phyloP scores from a whole-genome alignment of 2,797 vertebrate genomes.

The Eleutherodactylus coqui region DNA sequence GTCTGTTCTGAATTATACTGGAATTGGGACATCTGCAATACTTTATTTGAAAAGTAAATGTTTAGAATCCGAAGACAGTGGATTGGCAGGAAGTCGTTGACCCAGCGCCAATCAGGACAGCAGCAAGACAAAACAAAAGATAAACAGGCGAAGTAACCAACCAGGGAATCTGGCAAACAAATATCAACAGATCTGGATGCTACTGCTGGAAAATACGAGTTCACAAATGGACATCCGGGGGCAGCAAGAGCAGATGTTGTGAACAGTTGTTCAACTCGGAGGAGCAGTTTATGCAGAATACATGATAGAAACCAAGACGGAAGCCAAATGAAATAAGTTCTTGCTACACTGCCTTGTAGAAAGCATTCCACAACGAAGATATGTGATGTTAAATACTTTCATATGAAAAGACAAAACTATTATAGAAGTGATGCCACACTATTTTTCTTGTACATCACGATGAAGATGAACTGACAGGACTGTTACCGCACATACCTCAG shows the following conservation, averaged over 20 bases:
- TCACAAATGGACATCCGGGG: constrained; percentile 48
- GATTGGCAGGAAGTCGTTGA: constrained; percentile 43
- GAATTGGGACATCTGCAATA: constrained; percentile 53
- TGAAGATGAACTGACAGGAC: neutral
- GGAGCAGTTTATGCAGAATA: constrained; percentile 2
- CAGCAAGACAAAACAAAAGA: constrained; percentile 58
- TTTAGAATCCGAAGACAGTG: constrained; percentile 46
- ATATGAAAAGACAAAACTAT: no score
- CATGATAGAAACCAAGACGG: constrained; percentile 1
- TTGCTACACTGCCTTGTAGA: neutral
- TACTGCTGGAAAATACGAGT: constrained; percentile 53
- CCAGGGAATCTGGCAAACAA: constrained; percentile 43
- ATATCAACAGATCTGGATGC: constrained; percentile 57
- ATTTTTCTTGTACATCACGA: no score
- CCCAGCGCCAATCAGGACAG: constrained; percentile 32
- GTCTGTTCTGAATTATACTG: constrained; percentile 38
- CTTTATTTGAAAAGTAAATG: constrained; percentile 44
- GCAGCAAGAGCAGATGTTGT: constrained; percentile 44
- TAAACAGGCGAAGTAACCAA: constrained; percentile 58
- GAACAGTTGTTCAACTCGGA: constrained; percentile 39
- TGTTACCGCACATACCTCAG: no score
- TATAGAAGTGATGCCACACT: no score
- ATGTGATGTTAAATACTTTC: no score
- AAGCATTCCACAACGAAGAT: constrained; percentile 4
- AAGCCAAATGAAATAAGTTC: neutral